phyloP scores from a whole-genome alignment of 2,113 vertebrate genomes.

The Irena cyanogastra region DNA sequence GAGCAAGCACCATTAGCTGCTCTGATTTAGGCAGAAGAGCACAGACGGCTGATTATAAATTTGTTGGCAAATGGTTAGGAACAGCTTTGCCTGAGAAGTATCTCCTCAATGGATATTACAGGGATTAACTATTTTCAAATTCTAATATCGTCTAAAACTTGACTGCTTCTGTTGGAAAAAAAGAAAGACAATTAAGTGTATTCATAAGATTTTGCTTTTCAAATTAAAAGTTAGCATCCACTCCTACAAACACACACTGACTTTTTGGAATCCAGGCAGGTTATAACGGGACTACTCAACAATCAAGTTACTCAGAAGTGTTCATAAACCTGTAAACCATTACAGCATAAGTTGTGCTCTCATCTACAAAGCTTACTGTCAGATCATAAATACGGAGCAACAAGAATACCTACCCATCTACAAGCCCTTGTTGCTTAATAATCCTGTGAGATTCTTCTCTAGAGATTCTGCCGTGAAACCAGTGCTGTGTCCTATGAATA shows the following conservation, averaged over 20 bases:
- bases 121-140: background rate
- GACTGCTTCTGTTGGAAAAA: background rate
- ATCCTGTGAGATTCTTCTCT: conserved; percentile 94
- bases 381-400: background rate
- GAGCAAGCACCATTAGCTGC: background rate
- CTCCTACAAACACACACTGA: background rate
- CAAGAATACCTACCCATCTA: conserved; percentile 85
- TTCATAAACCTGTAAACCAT: background rate
- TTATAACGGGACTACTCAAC: background rate
- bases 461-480: conserved; percentile 95
- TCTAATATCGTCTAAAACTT: background rate
- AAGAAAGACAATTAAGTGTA: background rate
- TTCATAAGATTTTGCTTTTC: background rate
- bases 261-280: background rate
- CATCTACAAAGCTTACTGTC: background rate
- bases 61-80: background rate
- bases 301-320: background rate
- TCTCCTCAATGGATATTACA: background rate
- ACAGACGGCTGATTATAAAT: background rate
- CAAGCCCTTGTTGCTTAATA: conserved; percentile 93
- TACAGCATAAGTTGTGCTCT: background rate
- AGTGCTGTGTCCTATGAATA: conserved; percentile 94
- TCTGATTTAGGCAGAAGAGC: background rate
- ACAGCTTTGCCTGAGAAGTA: background rate
- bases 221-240: background rate